A percentile compares a stretch with the other conserved stretches of the same genome.
Evolutionary conservation across 2,797 vertebrate genomes (phyloP).

Genomic region (Sebastes vulpes): DNA sequence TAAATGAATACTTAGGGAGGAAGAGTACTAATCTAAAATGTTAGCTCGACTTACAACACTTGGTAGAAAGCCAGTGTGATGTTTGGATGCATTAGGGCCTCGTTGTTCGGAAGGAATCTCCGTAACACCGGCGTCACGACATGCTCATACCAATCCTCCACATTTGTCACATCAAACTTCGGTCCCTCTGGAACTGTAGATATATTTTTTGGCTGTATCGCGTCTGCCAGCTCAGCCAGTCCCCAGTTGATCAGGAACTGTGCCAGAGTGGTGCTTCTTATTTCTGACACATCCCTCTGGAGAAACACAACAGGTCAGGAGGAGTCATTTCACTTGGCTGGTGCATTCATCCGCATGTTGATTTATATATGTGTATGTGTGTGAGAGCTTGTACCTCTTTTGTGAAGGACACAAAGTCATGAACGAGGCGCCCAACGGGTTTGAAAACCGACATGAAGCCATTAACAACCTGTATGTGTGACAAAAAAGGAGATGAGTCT

Average conservation of each 20-base stretch:
- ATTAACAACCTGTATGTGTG: slow-evolving; percentile 64
- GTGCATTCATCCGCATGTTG: background rate
- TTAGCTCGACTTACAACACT: slow-evolving; percentile 79
- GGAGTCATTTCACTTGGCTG: background rate
- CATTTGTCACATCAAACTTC: slow-evolving; percentile 63
- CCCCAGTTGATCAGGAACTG: slow-evolving; percentile 85
- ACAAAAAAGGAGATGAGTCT: background rate
- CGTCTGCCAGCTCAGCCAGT: slow-evolving; percentile 77
- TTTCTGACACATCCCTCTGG: slow-evolving; percentile 73
- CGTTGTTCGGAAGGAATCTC: slow-evolving; percentile 54
- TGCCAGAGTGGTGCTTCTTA: slow-evolving; percentile 74
- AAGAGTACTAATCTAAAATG: background rate
- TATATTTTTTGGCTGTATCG: background rate
- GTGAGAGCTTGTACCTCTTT: slow-evolving; percentile 60
- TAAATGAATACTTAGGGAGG: too few species aligned
- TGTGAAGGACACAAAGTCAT: slow-evolving; percentile 81
- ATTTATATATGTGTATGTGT: background rate
- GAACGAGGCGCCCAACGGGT: slow-evolving; percentile 79
- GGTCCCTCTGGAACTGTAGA: background rate
- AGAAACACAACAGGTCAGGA: background rate
- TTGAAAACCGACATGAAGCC: slow-evolving; percentile 69
- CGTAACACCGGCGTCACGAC: slow-evolving; percentile 77
- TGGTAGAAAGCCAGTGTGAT: slow-evolving; percentile 78
- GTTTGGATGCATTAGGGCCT: slow-evolving; percentile 50
- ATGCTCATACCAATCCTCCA: slow-evolving; percentile 81